phyloP scores from a whole-genome alignment of 2,113 vertebrate species.

The Dasyurus viverrinus region DNA sequence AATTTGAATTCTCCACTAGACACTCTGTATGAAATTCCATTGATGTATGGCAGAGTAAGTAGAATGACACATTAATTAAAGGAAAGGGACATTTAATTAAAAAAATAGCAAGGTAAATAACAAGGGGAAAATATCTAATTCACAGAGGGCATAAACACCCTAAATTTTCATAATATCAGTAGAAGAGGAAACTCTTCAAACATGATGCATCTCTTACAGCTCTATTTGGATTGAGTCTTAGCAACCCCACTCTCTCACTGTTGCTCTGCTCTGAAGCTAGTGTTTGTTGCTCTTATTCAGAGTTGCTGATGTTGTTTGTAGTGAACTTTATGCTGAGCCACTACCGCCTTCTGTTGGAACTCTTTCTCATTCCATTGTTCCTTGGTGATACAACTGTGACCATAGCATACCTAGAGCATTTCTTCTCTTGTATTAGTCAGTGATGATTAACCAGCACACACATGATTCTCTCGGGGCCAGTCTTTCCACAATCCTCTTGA shows the following conservation, averaged over 20 bases:
- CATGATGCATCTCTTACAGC: background rate
- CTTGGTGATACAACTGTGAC: background rate
- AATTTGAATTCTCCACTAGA: background rate
- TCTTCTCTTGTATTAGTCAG: background rate
- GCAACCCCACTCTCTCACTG: background rate
- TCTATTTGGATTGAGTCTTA: background rate
- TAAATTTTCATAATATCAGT: background rate
- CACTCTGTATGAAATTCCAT: background rate
- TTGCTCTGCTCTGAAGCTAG: background rate
- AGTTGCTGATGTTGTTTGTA: background rate
- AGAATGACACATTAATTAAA: background rate
- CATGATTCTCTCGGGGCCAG: background rate
- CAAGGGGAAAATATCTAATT: background rate
- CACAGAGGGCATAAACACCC: background rate
- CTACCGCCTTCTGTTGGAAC: background rate
- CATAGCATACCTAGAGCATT: background rate
- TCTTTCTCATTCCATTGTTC: background rate
- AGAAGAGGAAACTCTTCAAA: background rate
- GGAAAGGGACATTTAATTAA: background rate
- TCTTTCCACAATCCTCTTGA: background rate
- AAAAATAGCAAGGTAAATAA: background rate
- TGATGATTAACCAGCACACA: background rate
- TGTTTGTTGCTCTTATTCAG: background rate
- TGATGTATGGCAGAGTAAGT: background rate
- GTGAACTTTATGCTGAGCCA: background rate